Base-by-base conservation (phyloP, 2,113 vertebrate species). In the Willisornis vidua region DNA sequence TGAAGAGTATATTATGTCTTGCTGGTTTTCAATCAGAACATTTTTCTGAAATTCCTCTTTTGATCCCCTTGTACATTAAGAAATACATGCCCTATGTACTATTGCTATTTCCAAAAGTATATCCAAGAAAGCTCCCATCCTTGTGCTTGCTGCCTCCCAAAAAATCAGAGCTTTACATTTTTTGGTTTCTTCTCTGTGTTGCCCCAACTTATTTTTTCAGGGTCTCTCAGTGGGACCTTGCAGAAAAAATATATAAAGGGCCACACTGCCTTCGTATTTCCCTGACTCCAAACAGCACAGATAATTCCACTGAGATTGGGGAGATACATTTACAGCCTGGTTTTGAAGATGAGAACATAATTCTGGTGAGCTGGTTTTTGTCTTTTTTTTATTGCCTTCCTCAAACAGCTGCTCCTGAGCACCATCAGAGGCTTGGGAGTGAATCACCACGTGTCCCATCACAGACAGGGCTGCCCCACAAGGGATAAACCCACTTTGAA, bases 401-500 rank as follows among this genome's bases (percentile, higher is more conserved):
- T 85, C 72, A 67, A 85, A 46, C 23, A 85, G 52, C 43, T 63
- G 52, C 58, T 67, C 8, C 39, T 24, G 78, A 57, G 61, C 37
- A 18, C 23, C 54, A 80, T 45, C 57, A 77, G 83, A 70, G 22
- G 57, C 68, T 39, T 28, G 26, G 73, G 55, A 74, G 78, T 20
- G 35, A 89, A 67, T 78, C 61, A n/a, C 26, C 19, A 70, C 0
- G 0, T 4, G 16, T 4, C 62, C 74, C 4, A 0, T 6, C 2
- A 2, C 45, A 48, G 70, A 23, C n/a, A 62, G 33, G 57, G 41
- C 28, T 71, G 59, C 22, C 70, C 20, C 61, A 31, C 39, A 33
- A 65, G 75, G 33, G 87, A 79, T 23, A 58, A 91, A 75, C 9
- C 45, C 31, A 20, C 70, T 75, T 18, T 81, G 57, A 84, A 68